Conservation (phyloP, 1,140 invertebrate species). For the Lepidurus couesii region DNA sequence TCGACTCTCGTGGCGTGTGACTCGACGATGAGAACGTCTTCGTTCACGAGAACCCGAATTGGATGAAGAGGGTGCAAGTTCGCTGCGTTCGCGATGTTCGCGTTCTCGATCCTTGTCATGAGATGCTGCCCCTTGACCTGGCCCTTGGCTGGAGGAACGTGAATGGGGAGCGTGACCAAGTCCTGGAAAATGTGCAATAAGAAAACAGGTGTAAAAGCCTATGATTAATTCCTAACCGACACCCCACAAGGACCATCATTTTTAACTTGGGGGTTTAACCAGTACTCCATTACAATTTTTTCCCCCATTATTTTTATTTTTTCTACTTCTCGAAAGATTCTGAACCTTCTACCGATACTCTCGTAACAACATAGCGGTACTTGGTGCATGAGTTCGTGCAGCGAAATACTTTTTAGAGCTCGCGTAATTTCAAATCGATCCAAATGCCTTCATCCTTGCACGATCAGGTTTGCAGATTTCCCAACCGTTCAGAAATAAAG, state of each 20-base stretch:
- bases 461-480: no score
- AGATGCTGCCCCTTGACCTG: conserved; percentile 17
- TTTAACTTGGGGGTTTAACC: neutral
- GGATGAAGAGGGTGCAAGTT: neutral
- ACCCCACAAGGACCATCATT: neutral
- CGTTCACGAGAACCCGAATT: conserved; percentile 29
- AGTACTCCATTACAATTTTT: neutral
- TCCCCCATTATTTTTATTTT: neutral
- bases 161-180: conserved; percentile 7
- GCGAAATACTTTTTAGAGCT: neutral
- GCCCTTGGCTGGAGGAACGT: conserved; percentile 12
- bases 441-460: neutral
- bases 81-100: neutral
- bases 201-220: neutral
- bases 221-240: neutral
- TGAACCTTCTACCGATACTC: neutral
- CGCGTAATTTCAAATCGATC: neutral
- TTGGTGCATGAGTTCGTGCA: conserved; percentile 6
- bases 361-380: neutral
- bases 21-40: conserved; percentile 73
- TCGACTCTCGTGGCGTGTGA: conserved; percentile 88
- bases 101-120: conserved; percentile 13
- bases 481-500: no score
- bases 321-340: neutral
- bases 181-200: neutral